A percentile compares a stretch with the other conserved stretches of the same genome.
phyloP scores from a whole-genome alignment of 1,140 invertebrate genomes.

The Homalodisca vitripennis region DNA sequence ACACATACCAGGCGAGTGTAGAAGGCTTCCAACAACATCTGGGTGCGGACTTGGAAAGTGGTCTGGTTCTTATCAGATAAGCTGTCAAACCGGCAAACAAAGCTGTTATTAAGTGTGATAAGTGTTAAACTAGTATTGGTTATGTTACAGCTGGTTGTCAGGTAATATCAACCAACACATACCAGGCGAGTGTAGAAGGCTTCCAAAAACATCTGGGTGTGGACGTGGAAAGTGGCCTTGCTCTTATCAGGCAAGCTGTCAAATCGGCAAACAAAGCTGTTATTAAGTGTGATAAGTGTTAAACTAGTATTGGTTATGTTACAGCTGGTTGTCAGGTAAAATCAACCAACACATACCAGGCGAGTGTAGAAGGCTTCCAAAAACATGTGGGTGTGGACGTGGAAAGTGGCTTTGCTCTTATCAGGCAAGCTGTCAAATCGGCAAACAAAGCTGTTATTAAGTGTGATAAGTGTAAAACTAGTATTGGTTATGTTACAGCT shows the following conservation, averaged over 20 bases:
- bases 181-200: slow-evolving; percentile 81
- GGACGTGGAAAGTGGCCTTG: slow-evolving; percentile 57
- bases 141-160: slow-evolving; percentile 68
- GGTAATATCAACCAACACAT: slow-evolving; percentile 82
- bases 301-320: too few species aligned
- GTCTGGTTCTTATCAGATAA: slow-evolving; percentile 63
- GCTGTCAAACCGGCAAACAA: slow-evolving; percentile 66
- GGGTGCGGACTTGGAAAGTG: slow-evolving; percentile 58
- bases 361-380: slow-evolving; percentile 73
- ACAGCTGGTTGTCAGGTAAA: slow-evolving; percentile 80
- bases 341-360: slow-evolving; percentile 87
- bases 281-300: too few species aligned
- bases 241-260: slow-evolving; percentile 69
- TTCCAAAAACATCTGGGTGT: slow-evolving; percentile 69
- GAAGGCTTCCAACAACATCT: slow-evolving; percentile 73
- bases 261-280: slow-evolving; percentile 63
- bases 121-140: too few species aligned
- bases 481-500: slow-evolving; percentile 54
- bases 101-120: slow-evolving; percentile 56
- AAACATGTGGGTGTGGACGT: slow-evolving; percentile 63
- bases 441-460: slow-evolving; percentile 60
- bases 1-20: slow-evolving; percentile 86
- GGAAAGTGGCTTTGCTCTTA: slow-evolving; percentile 62
- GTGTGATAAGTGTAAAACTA: too few species aligned
- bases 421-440: slow-evolving; percentile 66